Evolutionary conservation across 2,797 vertebrate genomes (phyloP).

Genomic region (Picus viridis): DNA sequence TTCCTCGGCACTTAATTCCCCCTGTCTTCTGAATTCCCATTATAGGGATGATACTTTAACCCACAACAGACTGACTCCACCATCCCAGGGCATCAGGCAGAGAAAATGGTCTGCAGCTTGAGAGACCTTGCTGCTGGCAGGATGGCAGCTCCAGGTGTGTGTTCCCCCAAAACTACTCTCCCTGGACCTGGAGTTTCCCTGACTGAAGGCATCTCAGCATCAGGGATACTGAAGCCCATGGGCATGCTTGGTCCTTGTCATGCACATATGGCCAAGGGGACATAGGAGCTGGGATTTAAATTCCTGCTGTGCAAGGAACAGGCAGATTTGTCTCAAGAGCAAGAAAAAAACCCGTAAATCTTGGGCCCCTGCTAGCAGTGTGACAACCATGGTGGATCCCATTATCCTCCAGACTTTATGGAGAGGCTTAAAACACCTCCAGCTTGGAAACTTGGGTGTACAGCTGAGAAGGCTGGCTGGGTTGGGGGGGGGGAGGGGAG

Average conservation of each 20-base stretch:
- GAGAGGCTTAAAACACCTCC: constrained; percentile 37
- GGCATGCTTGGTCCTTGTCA: accelerated
- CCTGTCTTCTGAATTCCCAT: accelerated
- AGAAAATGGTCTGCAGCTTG: accelerated
- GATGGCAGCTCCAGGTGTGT: not conserved
- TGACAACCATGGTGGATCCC: constrained; percentile 64
- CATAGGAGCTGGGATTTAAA: not conserved
- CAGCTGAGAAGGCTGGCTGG: not conserved
- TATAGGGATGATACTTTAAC: not conserved
- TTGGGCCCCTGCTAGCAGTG: not conserved
- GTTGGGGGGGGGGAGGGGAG: not conserved
- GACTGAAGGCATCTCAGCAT: not conserved
- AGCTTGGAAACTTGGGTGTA: not conserved
- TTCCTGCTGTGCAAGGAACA: constrained; percentile 14
- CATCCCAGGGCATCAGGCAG: accelerated
- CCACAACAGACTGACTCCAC: not conserved
- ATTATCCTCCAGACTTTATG: not conserved
- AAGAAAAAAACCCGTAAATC: not conserved
- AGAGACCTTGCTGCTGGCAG: not conserved
- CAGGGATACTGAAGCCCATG: accelerated
- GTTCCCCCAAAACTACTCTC: not conserved
- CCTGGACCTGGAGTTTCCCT: not conserved
- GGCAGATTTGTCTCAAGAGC: constrained; percentile 26
- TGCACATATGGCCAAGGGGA: accelerated
- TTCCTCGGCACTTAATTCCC: not conserved